phyloP scores from a whole-genome alignment of 2,888 invertebrate genomes.

The Drosophila tripunctata region DNA sequence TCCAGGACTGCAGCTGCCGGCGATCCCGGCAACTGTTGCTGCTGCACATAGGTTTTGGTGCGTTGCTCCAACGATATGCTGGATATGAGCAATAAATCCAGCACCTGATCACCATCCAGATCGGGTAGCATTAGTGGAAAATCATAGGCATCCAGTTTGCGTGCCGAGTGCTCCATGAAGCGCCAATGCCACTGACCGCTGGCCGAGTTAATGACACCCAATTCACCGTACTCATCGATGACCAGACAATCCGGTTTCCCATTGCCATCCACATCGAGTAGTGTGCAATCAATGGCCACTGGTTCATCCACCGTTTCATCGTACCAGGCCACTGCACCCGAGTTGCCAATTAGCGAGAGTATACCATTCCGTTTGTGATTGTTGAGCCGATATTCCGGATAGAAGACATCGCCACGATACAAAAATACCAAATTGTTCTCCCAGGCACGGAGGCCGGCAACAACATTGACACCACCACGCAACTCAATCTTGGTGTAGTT shows the following conservation, averaged over 20 bases:
- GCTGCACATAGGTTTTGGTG: slow-evolving; percentile 68
- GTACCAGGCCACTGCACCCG: slow-evolving; percentile 90
- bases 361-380: slow-evolving; percentile 86
- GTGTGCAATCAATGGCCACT: slow-evolving; percentile 89
- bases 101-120: slow-evolving; percentile 89
- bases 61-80: slow-evolving; percentile 82
- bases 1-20: slow-evolving; percentile 34
- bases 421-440: slow-evolving; percentile 90
- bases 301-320: slow-evolving; percentile 89
- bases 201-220: slow-evolving; percentile 87
- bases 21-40: slow-evolving; percentile 43
- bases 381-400: slow-evolving; percentile 84
- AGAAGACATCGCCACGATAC: slow-evolving; percentile 88
- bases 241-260: slow-evolving; percentile 90
- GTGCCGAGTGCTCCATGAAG: slow-evolving; percentile 79
- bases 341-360: slow-evolving; percentile 88
- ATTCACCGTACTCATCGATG: slow-evolving; percentile 88
- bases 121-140: slow-evolving; percentile 90
- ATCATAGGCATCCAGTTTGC: slow-evolving; percentile 86
- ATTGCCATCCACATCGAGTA: slow-evolving; percentile 90
- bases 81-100: slow-evolving; percentile 88
- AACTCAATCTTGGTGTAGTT: slow-evolving; percentile 89
- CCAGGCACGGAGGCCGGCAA: slow-evolving; percentile 87
- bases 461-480: slow-evolving; percentile 89
- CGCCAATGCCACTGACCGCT: slow-evolving; percentile 86